Percentiles rank a stretch among this genome's conserved stretches.
These are phyloP conservation scores for Excalfactoria chinensis DNA, from an alignment of 2,113 vertebrate species.

Conservation along the genomic window DNA sequence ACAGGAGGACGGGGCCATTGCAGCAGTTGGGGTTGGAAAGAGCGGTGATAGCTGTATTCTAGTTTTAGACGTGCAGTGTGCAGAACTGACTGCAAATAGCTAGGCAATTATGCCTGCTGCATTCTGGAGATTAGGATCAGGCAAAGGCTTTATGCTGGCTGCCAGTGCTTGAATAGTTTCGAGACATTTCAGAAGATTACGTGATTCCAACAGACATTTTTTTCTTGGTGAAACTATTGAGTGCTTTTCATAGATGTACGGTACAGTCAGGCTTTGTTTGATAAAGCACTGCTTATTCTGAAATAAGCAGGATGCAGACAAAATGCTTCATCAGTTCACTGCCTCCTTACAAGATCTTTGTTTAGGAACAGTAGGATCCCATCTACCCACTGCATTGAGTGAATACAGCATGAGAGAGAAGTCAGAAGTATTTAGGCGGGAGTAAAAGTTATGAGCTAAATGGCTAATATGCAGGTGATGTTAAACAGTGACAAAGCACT, in stretches of 20 bases:
- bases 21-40: not conserved
- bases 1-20: not conserved
- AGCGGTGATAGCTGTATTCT: not conserved
- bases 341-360: not conserved
- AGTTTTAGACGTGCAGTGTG: not conserved
- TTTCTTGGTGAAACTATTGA: not conserved
- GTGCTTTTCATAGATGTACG: slow-evolving; percentile 23
- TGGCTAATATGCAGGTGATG: not conserved
- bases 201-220: slow-evolving; percentile 8
- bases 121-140: slow-evolving; percentile 40
- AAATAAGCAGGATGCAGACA: slow-evolving; percentile 23
- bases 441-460: not conserved
- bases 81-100: slow-evolving; percentile 23
- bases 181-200: slow-evolving; percentile 50
- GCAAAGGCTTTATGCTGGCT: slow-evolving; percentile 10
- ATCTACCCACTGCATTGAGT: not conserved
- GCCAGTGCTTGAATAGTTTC: slow-evolving; percentile 40
- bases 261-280: slow-evolving; percentile 36
- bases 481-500: not conserved
- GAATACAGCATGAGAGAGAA: not conserved
- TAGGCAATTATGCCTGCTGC: not conserved
- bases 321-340: not conserved
- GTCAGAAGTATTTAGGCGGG: not conserved
- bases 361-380: not conserved
- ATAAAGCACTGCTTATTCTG: slow-evolving; percentile 18